These are phyloP conservation scores for Pollenia angustigena DNA, from an alignment of 2,888 invertebrate genomes.

Conservation along the genomic window DNA sequence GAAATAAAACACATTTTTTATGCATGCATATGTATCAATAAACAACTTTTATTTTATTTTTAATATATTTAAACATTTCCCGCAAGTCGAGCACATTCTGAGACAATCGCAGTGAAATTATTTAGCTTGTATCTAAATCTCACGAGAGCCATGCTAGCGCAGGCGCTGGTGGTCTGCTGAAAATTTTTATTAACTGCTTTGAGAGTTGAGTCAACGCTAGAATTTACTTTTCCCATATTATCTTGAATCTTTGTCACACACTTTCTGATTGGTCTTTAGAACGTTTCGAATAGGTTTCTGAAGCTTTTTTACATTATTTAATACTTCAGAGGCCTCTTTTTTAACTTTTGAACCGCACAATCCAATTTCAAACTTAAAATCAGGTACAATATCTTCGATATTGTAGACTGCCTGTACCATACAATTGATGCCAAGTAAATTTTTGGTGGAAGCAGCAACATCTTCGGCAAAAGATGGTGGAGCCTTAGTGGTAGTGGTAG, in stretches of 20 bases:
- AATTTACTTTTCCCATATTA: conserved; percentile 1
- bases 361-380: conserved; percentile 44
- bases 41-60: not conserved
- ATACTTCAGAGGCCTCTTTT: not conserved
- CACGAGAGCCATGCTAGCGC: conserved; percentile 26
- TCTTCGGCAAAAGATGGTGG: conserved; percentile 22
- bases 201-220: conserved; percentile 2
- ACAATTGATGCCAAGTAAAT: conserved; percentile 52
- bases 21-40: not conserved
- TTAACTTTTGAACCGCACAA: conserved; percentile 20
- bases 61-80: not conserved
- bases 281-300: not conserved
- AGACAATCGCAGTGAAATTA: conserved; percentile 8
- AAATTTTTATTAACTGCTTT: not conserved
- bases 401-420: conserved; percentile 14
- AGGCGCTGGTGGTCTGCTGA: not conserved
- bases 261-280: not conserved
- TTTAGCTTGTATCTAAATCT: conserved; percentile 14
- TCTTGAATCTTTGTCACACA: conserved; percentile 20
- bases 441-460: conserved; percentile 40
- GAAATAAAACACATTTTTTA: not conserved
- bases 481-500: not conserved
- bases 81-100: conserved; percentile 32
- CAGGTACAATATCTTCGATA: conserved; percentile 4
- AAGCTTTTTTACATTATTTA: not conserved